Percentiles rank a stretch among this genome's conserved stretches.
Conservation (phyloP, 1,140 invertebrate species). For the Watersipora subatra region DNA sequence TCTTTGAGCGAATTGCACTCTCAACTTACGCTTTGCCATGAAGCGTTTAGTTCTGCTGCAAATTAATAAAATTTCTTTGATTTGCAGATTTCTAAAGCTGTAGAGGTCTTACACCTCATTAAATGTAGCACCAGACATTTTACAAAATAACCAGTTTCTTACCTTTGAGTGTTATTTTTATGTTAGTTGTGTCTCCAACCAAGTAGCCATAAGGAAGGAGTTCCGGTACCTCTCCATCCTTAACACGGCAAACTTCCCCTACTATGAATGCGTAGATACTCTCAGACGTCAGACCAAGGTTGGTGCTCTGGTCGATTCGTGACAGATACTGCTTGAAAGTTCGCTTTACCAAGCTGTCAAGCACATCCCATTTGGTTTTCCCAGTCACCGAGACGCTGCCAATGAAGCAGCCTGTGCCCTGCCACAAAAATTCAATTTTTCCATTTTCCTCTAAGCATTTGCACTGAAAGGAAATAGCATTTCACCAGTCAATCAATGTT, state of each 20-base stretch:
- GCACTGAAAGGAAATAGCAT: too few relatives aligned
- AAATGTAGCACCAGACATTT: too few relatives aligned
- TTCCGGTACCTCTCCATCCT: conserved; percentile 53
- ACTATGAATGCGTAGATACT: conserved; percentile 76
- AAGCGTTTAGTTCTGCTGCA: too few relatives aligned
- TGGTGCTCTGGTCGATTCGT: conserved; percentile 77
- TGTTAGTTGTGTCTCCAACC: conserved; percentile 58
- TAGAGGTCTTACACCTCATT: too few relatives aligned
- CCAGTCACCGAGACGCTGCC: conserved; percentile 75
- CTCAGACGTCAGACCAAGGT: conserved; percentile 74
- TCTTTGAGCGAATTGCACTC: too few relatives aligned
- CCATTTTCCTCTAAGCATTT: too few relatives aligned
- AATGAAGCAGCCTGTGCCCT: conserved; percentile 52
- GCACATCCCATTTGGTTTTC: conserved; percentile 84
- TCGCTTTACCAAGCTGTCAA: conserved; percentile 76
- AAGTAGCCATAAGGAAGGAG: conserved; percentile 82
- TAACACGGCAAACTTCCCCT: conserved; percentile 58
- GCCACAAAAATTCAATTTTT: not conserved
- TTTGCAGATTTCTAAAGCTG: too few relatives aligned
- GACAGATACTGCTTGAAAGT: conserved; percentile 89
- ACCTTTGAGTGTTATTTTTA: conserved; percentile 48
- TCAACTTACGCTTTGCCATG: too few relatives aligned
- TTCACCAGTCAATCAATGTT: too few relatives aligned
- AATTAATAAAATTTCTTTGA: too few relatives aligned
- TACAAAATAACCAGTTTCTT: too few relatives aligned